Conservation (phyloP, 2,797 vertebrate genomes). For the Myiotriccus ornatus region DNA sequence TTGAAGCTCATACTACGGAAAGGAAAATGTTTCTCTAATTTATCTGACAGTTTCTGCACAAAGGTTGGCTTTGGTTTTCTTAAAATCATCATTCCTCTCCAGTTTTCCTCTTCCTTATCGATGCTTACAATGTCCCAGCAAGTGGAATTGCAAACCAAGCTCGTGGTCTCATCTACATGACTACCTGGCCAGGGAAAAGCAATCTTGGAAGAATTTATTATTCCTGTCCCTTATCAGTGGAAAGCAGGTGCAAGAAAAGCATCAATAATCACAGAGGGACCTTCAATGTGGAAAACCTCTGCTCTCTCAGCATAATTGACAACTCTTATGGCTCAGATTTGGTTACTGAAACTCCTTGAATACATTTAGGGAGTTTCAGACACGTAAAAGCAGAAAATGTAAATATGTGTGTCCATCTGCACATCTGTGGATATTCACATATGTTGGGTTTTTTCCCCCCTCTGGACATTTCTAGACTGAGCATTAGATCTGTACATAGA, state of each 20-base stretch:
- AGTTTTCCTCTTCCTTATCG: background rate
- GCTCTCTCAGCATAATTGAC: background rate
- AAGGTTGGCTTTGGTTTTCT: background rate
- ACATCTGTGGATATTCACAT: background rate
- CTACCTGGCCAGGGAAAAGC: background rate
- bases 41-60: background rate
- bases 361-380: background rate
- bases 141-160: background rate
- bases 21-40: background rate
- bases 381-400: background rate
- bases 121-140: background rate
- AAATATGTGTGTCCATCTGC: rapidly evolving
- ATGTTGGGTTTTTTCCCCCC: no score
- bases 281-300: background rate
- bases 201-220: conserved; percentile 10
- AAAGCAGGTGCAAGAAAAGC: conserved; percentile 10
- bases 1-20: background rate
- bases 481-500: background rate
- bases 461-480: background rate
- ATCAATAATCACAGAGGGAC: background rate
- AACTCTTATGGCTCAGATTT: background rate
- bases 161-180: background rate
- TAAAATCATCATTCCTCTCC: background rate
- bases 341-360: background rate
- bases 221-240: conserved; percentile 22